Conservation (phyloP, 2,888 invertebrate species). For the Agrotis clavis region DNA sequence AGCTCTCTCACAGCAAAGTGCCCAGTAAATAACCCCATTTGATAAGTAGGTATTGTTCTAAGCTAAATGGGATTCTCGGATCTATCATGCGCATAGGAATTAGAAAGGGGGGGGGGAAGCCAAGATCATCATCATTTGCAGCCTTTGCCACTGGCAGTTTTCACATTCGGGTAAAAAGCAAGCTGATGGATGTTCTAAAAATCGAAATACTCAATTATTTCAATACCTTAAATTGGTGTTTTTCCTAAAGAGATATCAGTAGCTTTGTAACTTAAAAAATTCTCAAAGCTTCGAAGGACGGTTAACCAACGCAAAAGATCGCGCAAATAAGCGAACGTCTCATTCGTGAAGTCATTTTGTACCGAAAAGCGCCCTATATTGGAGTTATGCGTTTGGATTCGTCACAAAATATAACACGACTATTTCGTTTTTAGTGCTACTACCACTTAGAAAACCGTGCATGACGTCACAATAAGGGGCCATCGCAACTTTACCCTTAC, state of each 20-base stretch:
- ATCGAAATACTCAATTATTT: background rate
- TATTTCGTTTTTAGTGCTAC: too few relatives aligned
- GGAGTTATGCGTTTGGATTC: too few relatives aligned
- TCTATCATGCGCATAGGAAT: slow-evolving; percentile 29
- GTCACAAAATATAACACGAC: too few relatives aligned
- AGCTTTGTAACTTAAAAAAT: background rate
- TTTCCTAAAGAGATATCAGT: background rate
- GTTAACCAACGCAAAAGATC: too few relatives aligned
- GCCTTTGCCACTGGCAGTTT: slow-evolving; percentile 14
- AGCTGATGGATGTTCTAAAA: background rate
- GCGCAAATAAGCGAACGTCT: too few relatives aligned
- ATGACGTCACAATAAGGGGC: too few relatives aligned
- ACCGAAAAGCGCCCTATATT: too few relatives aligned
- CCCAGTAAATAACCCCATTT: background rate
- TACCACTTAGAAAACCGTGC: too few relatives aligned
- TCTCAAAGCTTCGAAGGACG: too few relatives aligned
- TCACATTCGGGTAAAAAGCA: slow-evolving; percentile 22
- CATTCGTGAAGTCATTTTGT: too few relatives aligned
- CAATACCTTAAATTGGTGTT: background rate
- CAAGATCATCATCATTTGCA: slow-evolving; percentile 20
- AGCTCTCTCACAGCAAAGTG: background rate
- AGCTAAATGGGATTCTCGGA: background rate
- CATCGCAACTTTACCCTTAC: too few relatives aligned
- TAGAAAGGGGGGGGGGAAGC: slow-evolving; percentile 29
- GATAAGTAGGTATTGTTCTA: too few relatives aligned